Conservation (phyloP, 2,888 invertebrate species). For the Rhaphigaster nebulosa region DNA sequence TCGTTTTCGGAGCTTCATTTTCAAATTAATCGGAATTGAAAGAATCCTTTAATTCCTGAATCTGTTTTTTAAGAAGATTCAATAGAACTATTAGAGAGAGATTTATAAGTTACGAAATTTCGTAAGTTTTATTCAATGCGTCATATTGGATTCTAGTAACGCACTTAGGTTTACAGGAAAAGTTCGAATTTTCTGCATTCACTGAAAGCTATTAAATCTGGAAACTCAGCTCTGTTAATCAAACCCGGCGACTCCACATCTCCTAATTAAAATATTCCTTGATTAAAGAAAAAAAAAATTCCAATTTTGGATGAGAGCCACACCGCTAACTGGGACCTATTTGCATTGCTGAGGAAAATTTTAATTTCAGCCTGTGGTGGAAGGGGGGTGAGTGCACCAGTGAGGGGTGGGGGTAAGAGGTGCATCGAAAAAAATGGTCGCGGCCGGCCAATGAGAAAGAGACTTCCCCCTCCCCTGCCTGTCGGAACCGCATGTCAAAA, state of each 20-base stretch:
- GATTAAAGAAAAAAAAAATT: constrained; percentile 48
- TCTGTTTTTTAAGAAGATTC: no score
- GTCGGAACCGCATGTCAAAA: constrained; percentile 56
- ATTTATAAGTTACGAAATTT: no score
- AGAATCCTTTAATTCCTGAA: no score
- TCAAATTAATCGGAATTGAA: no score
- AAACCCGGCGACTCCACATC: not conserved
- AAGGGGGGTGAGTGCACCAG: constrained; percentile 7
- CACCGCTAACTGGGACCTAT: constrained; percentile 20
- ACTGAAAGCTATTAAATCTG: not conserved
- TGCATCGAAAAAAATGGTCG: constrained; percentile 53
- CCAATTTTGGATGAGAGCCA: constrained; percentile 44
- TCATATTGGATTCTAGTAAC: no score
- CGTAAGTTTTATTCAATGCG: no score
- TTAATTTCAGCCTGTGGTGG: constrained; percentile 39
- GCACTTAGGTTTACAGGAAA: not conserved
- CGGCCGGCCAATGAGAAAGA: constrained; percentile 53
- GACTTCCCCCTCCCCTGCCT: constrained; percentile 43
- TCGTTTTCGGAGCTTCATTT: no score
- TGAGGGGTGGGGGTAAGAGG: not conserved
- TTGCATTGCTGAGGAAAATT: constrained; percentile 52
- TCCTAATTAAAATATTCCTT: constrained; percentile 48
- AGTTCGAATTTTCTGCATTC: not conserved
- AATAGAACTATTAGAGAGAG: no score
- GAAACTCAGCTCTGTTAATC: not conserved